These are phyloP conservation scores for Rousettus madagascariensis DNA, from an alignment of 2,797 vertebrate genomes.

Conservation along the genomic window DNA sequence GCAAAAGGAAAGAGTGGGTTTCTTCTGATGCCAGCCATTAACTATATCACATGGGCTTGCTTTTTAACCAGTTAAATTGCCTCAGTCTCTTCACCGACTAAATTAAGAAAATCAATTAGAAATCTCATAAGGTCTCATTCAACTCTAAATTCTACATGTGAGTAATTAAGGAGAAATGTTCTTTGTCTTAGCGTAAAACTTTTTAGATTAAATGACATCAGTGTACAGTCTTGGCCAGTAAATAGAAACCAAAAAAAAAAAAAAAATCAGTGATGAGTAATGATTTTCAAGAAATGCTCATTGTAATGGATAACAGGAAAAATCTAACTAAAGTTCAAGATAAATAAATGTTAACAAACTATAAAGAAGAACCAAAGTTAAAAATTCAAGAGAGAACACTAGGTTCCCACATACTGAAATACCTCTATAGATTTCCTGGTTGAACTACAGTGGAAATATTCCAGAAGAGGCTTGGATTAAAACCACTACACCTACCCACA, in stretches of 20 bases:
- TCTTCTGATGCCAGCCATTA: neutral
- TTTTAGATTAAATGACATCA: slow-evolving; percentile 26
- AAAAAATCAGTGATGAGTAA: slow-evolving; percentile 1
- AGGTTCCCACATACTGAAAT: neutral
- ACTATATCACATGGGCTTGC: neutral
- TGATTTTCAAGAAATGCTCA: slow-evolving; percentile 25
- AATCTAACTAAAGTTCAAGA: neutral
- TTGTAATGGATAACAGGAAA: slow-evolving; percentile 38
- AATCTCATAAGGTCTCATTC: neutral
- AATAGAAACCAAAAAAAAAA: neutral
- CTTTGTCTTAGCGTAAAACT: slow-evolving; percentile 21
- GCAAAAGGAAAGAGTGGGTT: neutral
- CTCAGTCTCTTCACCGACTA: neutral
- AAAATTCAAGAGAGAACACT: neutral
- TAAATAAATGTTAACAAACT: slow-evolving; percentile 21
- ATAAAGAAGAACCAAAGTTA: neutral
- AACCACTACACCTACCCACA: neutral
- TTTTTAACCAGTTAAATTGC: neutral
- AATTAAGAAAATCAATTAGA: neutral
- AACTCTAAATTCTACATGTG: neutral
- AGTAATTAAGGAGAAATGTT: neutral
- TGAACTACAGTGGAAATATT: neutral
- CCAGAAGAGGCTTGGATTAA: neutral
- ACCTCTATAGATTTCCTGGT: neutral
- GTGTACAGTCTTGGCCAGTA: neutral